Percentiles rank a stretch among this genome's conserved stretches.
Conservation (phyloP, 2,113 vertebrate genomes). For the Limnothrissa miodon region DNA sequence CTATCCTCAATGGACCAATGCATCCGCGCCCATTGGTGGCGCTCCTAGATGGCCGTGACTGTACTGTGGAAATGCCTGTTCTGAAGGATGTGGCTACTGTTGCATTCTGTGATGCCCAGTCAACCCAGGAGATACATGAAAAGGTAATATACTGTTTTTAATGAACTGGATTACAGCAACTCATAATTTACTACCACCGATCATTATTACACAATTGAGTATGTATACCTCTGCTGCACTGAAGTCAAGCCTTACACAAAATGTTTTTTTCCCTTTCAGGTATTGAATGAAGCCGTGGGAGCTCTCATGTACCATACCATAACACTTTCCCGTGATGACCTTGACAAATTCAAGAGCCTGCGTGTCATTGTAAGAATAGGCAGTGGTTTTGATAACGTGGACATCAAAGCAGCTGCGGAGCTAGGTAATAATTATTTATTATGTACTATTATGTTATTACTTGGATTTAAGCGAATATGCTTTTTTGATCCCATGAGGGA, state of each 20-base stretch:
- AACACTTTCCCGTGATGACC: constrained; percentile 84
- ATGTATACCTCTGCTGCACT: not conserved
- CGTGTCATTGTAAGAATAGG: constrained; percentile 87
- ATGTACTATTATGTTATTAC: not conserved
- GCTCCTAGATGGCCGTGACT: constrained; percentile 74
- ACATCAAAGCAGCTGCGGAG: constrained; percentile 87
- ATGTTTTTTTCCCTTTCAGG: constrained; percentile 58
- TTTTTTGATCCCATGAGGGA: too few relatives aligned
- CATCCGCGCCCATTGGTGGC: constrained; percentile 75
- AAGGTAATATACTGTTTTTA: constrained; percentile 57
- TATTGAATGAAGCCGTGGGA: constrained; percentile 87
- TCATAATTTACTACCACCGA: not conserved
- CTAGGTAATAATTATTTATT: constrained; percentile 66
- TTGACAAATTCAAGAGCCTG: constrained; percentile 89
- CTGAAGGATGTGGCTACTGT: constrained; percentile 78
- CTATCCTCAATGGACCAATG: constrained; percentile 76
- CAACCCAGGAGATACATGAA: constrained; percentile 79
- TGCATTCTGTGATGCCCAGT: constrained; percentile 78
- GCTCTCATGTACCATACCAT: constrained; percentile 90
- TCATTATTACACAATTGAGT: not conserved
- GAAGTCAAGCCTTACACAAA: not conserved
- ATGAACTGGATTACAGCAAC: not conserved
- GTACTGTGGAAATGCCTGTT: constrained; percentile 79
- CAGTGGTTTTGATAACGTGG: constrained; percentile 87
- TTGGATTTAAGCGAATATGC: too few relatives aligned